A percentile compares a stretch with the other conserved stretches of the same genome.
These are phyloP conservation scores for Luperina nickerlii DNA, from an alignment of 2,888 invertebrate species.

Conservation along the genomic window DNA sequence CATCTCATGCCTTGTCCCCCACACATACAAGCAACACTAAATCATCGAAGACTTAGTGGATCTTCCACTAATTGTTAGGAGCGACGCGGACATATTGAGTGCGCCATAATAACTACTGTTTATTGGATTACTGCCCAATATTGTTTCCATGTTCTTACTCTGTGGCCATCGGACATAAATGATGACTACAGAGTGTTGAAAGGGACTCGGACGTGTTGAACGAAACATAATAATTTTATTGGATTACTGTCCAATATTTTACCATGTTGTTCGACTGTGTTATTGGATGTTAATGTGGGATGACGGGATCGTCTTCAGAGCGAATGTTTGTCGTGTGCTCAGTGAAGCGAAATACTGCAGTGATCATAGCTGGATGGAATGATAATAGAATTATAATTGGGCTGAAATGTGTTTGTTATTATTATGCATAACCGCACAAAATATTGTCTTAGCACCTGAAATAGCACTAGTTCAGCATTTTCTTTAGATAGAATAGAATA, in stretches of 20 bases:
- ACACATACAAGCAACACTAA: constrained; percentile 61
- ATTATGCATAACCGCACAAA: not conserved
- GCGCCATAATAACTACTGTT: constrained; percentile 51
- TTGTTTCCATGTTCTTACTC: constrained; percentile 36
- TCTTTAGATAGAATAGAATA: not conserved
- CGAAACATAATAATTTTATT: constrained; percentile 15
- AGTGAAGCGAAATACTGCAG: not conserved
- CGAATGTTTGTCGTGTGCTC: not conserved
- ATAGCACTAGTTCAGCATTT: not conserved
- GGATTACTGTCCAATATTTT: constrained; percentile 23
- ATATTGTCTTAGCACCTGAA: not conserved
- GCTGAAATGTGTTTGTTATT: not conserved
- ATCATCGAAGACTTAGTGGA: constrained; percentile 72
- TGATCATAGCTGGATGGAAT: not conserved
- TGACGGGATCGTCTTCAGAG: constrained; percentile 9
- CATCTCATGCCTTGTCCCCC: constrained; percentile 29
- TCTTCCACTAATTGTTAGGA: constrained; percentile 72
- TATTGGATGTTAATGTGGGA: constrained; percentile 20
- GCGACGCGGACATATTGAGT: constrained; percentile 57
- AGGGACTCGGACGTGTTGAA: not conserved
- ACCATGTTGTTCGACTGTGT: not conserved
- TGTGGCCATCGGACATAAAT: constrained; percentile 19
- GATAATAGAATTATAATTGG: constrained; percentile 4
- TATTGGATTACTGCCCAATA: constrained; percentile 56
- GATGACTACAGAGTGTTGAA: constrained; percentile 9